These are phyloP conservation scores for Choloepus hoffmanni DNA, from an alignment of 2,113 vertebrate genomes.

Conservation along the genomic window DNA sequence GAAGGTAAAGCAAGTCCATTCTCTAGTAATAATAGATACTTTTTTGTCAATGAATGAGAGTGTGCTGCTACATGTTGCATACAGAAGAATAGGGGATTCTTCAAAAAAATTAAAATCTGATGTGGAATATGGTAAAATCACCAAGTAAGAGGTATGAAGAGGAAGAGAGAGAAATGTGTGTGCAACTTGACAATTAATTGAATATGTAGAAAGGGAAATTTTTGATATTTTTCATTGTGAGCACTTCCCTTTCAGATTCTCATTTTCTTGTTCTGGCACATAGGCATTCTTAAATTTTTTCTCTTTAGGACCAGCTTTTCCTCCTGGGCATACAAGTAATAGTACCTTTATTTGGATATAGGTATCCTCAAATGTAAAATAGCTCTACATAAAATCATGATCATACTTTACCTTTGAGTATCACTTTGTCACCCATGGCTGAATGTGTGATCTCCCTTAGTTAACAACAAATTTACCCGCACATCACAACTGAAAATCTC, in stretches of 20 bases:
- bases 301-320: not conserved
- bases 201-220: not conserved
- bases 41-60: not conserved
- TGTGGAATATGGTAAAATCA: not conserved
- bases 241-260: not conserved
- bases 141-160: not conserved
- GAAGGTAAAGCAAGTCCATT: not conserved
- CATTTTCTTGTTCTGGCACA: slow-evolving; percentile 5
- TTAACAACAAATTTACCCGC: not conserved
- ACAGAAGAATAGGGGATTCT: not conserved
- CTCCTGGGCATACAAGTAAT: not conserved
- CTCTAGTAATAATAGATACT: not conserved
- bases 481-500: not conserved
- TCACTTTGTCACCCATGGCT: not conserved
- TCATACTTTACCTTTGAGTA: not conserved
- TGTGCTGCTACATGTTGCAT: not conserved
- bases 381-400: not conserved
- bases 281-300: not conserved
- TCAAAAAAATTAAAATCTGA: not conserved
- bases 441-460: not conserved
- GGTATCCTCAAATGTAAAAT: not conserved
- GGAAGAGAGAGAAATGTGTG: not conserved
- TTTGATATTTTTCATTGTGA: not conserved
- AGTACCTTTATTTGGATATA: not conserved
- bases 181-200: not conserved